Conservation (phyloP, 2,797 vertebrate genomes). For the Hyperoplus lanceolatus region DNA sequence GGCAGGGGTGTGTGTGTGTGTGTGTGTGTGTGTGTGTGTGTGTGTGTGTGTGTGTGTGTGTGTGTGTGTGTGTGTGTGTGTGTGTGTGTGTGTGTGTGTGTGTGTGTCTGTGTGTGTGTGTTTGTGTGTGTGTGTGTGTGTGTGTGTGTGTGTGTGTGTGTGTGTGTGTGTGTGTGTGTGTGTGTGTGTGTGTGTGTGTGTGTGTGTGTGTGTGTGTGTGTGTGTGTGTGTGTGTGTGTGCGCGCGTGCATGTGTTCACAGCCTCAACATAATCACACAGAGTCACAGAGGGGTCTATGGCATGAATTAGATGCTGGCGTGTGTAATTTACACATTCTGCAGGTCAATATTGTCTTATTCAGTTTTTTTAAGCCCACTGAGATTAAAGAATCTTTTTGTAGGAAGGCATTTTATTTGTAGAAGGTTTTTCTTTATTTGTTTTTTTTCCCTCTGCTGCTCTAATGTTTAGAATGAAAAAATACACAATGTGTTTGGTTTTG, state of each 20-base stretch:
- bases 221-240: slow-evolving; percentile 6
- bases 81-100: too few relatives aligned
- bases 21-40: background rate
- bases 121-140: background rate
- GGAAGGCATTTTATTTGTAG: slow-evolving; percentile 42
- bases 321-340: slow-evolving; percentile 60
- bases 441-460: slow-evolving; percentile 9
- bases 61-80: background rate
- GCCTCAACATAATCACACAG: slow-evolving; percentile 55
- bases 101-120: too few relatives aligned
- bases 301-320: slow-evolving; percentile 36
- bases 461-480: slow-evolving; percentile 3
- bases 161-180: background rate
- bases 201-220: slow-evolving; percentile 10
- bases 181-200: background rate
- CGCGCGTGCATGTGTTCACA: background rate
- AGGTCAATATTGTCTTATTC: slow-evolving; percentile 58
- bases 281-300: slow-evolving; percentile 35
- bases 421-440: slow-evolving; percentile 13
- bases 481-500: slow-evolving; percentile 9
- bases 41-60: slow-evolving; percentile 1
- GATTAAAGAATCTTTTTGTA: slow-evolving; percentile 50
- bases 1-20: slow-evolving; percentile 8
- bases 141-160: slow-evolving; percentile 2
- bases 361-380: slow-evolving; percentile 51